These are phyloP conservation scores for Tragulus kanchil DNA, from an alignment of 2,113 vertebrate species.

Conservation along the genomic window DNA sequence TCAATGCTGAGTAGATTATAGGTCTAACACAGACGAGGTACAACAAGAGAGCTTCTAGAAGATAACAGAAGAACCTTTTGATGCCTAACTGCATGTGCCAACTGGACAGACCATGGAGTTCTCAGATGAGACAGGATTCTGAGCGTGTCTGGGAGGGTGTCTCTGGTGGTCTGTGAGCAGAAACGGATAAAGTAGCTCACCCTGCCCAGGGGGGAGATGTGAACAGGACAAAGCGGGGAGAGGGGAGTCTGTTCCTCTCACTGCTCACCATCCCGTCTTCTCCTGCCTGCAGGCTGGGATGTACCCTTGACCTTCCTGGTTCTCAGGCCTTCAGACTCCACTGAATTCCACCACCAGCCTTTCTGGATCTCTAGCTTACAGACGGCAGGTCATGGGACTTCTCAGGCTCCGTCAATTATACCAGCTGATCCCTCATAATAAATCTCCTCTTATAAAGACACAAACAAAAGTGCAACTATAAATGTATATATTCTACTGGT, in stretches of 20 bases:
- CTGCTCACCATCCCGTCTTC: not conserved
- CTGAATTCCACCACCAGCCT: not conserved
- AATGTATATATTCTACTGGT: not conserved
- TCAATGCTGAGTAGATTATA: not conserved
- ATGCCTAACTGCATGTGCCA: not conserved
- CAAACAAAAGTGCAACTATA: not conserved
- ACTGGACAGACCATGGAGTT: not conserved
- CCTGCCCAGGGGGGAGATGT: not conserved
- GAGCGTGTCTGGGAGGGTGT: not conserved
- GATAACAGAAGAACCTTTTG: not conserved
- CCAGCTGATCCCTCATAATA: not conserved
- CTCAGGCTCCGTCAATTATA: not conserved
- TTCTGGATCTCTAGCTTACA: not conserved
- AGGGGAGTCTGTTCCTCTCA: not conserved
- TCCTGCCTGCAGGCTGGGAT: not conserved
- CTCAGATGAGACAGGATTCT: not conserved
- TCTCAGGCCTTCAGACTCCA: not conserved
- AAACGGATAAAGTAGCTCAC: no score
- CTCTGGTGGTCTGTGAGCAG: not conserved
- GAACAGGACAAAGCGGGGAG: not conserved
- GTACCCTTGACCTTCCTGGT: not conserved
- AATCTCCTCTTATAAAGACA: not conserved
- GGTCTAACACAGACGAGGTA: not conserved
- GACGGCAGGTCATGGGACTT: not conserved
- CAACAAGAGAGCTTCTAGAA: not conserved